phyloP scores from a whole-genome alignment of 2,888 invertebrate genomes.

The Ganaspis brasiliensis region DNA sequence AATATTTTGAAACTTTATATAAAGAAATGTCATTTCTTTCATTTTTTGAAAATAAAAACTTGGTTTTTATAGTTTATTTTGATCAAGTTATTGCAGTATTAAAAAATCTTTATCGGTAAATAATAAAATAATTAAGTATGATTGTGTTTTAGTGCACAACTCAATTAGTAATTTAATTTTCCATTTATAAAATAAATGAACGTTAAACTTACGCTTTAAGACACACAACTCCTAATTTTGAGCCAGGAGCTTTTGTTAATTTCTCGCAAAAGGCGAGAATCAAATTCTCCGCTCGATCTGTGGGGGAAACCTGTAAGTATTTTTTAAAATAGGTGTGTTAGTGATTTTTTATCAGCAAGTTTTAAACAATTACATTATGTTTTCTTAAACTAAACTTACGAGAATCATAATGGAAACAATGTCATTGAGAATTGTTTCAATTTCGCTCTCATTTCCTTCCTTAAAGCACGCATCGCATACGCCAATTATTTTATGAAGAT shows the following conservation, averaged over 20 bases:
- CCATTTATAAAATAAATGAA: too few species aligned
- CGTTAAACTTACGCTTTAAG: constrained; percentile 89
- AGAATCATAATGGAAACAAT: constrained; percentile 97
- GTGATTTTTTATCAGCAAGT: background rate
- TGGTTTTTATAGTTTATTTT: too few species aligned
- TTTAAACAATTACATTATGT: background rate
- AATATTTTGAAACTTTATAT: too few species aligned
- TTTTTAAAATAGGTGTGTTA: constrained; percentile 1
- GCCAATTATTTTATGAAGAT: constrained; percentile 95
- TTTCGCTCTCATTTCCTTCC: constrained; percentile 91
- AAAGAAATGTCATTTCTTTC: too few species aligned
- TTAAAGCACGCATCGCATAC: constrained; percentile 96
- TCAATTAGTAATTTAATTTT: too few species aligned
- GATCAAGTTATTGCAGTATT: too few species aligned
- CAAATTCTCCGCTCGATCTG: constrained; percentile 93
- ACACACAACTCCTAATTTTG: constrained; percentile 90
- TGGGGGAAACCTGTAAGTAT: constrained; percentile 85
- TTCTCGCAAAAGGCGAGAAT: constrained; percentile 96
- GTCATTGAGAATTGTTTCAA: constrained; percentile 96
- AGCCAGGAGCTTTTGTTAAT: constrained; percentile 92
- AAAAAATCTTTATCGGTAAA: too few species aligned
- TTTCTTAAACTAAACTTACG: constrained; percentile 81
- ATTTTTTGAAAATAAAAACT: too few species aligned
- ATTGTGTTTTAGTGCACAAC: too few species aligned
- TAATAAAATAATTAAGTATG: too few species aligned